Evolutionary conservation across 2,888 invertebrate genomes (phyloP), one percentile per base, ranked within the genome.

Genomic region (Thymelicus acteon): DNA sequence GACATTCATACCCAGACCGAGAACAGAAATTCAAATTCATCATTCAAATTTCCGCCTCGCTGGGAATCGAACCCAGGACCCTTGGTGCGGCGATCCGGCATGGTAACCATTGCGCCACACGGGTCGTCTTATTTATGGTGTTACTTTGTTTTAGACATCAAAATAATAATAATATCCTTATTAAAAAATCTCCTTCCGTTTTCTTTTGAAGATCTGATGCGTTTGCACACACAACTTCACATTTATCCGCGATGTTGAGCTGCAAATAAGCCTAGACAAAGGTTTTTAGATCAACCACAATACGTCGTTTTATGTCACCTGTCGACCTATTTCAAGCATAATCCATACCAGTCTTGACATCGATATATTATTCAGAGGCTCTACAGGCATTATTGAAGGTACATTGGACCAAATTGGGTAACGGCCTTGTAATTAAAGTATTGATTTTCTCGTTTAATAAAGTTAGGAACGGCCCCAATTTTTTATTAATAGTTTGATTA

Each of bases 341-440:
- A 64, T 64, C 64, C 64, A 54, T 54, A 64, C 64, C 39, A 19
- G 40, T 39, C 64, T 64, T 39, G 64, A 64, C 60, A 60, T 15
- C 40, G 10, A 67, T 60, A 54, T 61, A 68, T 68, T 68, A 68
- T 68, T 68, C 61, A 68, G 61, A 24, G 0, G 37, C 15, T 52
- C 13, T 15, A 7, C 6, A 31, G 57, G 57, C 10, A 57, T n/a
- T 39, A 44, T 24, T 49, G 24, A 49, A 67, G 60, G 52, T 61
- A 31, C 3, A 39, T 15, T 60, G 54, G 4, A 52, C 40, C 15
- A 52, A 67, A 67, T 67, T 67, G 19, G 67, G 61, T 52, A 24
- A 19, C 44, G 54, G n/a, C 67, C 60, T 68, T 61, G 67, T 68
- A 68, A 68, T 60, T 67, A 67, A 1, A 31, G 31, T 68, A 61